Base-by-base conservation (phyloP, 30 jellyfish, hydroid and myxozoan species). In the Aurelia sp. region DNA sequence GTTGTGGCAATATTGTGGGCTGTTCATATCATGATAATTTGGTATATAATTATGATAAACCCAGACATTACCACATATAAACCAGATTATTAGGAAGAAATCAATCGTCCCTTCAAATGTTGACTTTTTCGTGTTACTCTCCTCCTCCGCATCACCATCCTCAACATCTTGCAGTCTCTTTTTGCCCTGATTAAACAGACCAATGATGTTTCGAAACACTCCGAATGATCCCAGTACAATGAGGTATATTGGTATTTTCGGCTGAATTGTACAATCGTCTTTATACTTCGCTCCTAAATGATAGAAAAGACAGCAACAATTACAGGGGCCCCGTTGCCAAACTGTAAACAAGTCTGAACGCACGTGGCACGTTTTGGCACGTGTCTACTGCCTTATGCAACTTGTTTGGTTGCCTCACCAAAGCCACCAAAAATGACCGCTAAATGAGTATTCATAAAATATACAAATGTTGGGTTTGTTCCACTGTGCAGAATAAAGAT, bases 1-100 rank as follows among this genome's bases (percentile, higher is more conserved):
- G 19, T 51, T 62, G 68, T 89, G 59, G 61, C 97, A 89, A 68
- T 89, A 89, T 17, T 57, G 44, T 4, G 48, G 27, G 37, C 80
- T 71, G 40, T 48, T 22, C 33, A 27, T 27, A 35, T 71, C 52
- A 23, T 21, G 16, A 52, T 44, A 89, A n/a, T 61, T 68, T 21
- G 97, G 92, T 15, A 59, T 48, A 33, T 47, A 79, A 50, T 50
- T 72, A 3, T 79, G 71, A 59, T 76, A 89, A 13, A 89, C 89
- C 97, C 97, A 89, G 20, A 89, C 92, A 76, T 89, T 89, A 53
- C 97, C 97, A 59, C 84, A 57, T 12, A 89, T 81, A 62, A 89
- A 89, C 97, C 97, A 89, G 59, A 86, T 86, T 18, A 89, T n/a
- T 68, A 81, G 67, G 80, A 89, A 89, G 33, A 76, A 22, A 76